These are phyloP conservation scores for Caenorhabditis zanzibari DNA, from an alignment of 2,888 invertebrate genomes.

Conservation along the genomic window DNA sequence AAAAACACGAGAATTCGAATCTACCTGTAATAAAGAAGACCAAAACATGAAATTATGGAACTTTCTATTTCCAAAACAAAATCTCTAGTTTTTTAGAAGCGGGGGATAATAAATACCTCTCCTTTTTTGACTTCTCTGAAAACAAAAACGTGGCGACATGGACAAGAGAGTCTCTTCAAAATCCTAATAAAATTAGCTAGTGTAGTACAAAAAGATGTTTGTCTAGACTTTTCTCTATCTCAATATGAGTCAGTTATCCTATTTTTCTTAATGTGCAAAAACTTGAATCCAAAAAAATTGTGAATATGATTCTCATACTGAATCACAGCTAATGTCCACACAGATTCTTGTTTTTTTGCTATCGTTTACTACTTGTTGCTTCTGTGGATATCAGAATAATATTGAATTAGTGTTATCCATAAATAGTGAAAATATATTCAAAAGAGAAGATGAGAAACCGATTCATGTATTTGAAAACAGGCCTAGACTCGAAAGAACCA, in stretches of 20 bases:
- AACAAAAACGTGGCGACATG: too few relatives aligned
- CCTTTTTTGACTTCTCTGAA: too few relatives aligned
- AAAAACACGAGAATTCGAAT: constrained; percentile 7
- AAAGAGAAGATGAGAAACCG: too few relatives aligned
- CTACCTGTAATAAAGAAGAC: neutral
- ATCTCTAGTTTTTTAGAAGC: neutral
- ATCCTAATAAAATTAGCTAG: neutral
- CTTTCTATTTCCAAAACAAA: neutral
- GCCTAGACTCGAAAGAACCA: neutral
- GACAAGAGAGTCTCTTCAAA: too few relatives aligned
- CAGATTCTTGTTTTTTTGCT: neutral
- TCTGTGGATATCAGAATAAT: neutral
- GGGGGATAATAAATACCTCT: too few relatives aligned
- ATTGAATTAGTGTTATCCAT: neutral
- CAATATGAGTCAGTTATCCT: neutral
- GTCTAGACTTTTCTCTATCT: constrained; percentile 2
- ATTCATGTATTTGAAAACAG: too few relatives aligned
- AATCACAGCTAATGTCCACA: neutral
- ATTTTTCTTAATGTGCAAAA: neutral
- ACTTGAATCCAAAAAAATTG: neutral
- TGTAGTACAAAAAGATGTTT: neutral
- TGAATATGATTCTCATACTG: neutral
- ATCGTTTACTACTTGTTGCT: neutral
- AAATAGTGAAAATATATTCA: neutral
- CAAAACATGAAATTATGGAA: constrained; percentile 8